Evolutionary conservation across 1,140 invertebrate genomes (phyloP).

Genomic region (Triops cancriformis): DNA sequence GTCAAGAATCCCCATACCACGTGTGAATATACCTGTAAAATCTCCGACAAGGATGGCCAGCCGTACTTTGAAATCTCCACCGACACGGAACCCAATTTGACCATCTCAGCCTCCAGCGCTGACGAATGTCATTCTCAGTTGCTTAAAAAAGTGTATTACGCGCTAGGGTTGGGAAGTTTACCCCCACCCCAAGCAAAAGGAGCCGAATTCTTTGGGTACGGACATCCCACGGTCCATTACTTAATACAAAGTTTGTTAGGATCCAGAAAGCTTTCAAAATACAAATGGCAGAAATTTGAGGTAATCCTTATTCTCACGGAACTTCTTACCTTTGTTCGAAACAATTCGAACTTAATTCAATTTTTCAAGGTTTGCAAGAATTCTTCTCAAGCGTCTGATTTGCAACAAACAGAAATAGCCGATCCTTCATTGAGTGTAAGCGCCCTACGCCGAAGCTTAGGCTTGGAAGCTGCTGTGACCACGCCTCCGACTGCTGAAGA

Average conservation of each 20-base stretch:
- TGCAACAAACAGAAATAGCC: background rate
- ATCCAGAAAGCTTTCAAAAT: background rate
- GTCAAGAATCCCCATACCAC: slow-evolving; percentile 57
- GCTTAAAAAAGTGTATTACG: background rate
- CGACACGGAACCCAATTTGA: background rate
- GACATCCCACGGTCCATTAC: background rate
- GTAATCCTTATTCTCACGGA: background rate
- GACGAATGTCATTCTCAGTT: background rate
- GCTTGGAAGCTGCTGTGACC: background rate
- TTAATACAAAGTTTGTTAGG: background rate
- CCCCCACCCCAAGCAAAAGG: background rate
- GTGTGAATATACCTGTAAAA: slow-evolving; percentile 74
- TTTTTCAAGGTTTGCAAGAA: background rate
- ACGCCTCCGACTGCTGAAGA: background rate
- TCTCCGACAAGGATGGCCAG: slow-evolving; percentile 57
- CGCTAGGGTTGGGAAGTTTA: background rate
- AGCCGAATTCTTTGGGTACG: background rate
- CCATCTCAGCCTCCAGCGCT: background rate
- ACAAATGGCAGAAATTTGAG: background rate
- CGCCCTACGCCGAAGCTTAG: background rate
- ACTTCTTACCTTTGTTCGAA: background rate
- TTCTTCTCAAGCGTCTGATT: background rate
- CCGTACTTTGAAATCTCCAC: slow-evolving; percentile 41
- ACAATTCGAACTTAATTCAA: background rate
- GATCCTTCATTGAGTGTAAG: background rate